A percentile compares a stretch with the other conserved stretches of the same genome.
Conservation (phyloP, 35 echinoderm and acorn worm species). For the Apostichopus californicus region DNA sequence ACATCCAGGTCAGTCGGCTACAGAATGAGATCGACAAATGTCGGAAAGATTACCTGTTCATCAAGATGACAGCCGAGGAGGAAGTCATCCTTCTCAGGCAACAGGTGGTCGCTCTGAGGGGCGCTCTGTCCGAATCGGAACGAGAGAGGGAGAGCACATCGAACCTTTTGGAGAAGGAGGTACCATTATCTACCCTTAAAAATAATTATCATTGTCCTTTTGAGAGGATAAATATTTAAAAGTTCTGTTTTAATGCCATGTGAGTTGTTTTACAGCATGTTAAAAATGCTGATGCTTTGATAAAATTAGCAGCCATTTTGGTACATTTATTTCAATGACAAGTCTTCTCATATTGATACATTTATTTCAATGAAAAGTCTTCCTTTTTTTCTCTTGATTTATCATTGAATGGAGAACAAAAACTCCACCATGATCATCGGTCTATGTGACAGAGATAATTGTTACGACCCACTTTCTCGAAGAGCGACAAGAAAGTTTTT, state of each 20-base stretch:
- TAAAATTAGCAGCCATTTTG: neutral
- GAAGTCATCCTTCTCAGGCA: conserved; percentile 96
- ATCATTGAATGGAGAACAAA: too few relatives aligned
- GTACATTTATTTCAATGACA: too few relatives aligned
- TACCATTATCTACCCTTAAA: conserved; percentile 1
- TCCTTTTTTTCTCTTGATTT: too few relatives aligned
- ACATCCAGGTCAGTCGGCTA: conserved; percentile 15
- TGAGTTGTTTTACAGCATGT: neutral
- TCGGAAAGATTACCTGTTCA: conserved; percentile 81
- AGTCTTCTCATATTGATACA: too few relatives aligned
- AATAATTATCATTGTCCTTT: neutral
- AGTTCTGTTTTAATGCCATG: neutral
- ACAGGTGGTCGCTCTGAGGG: conserved; percentile 80
- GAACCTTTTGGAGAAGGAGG: conserved; percentile 93
- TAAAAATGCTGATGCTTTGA: neutral
- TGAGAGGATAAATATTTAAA: neutral
- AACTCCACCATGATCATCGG: too few relatives aligned
- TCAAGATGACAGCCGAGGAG: conserved; percentile 94
- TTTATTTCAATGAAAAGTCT: too few relatives aligned
- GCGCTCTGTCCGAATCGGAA: conserved; percentile 82
- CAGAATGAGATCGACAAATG: conserved; percentile 73
- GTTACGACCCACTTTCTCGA: too few relatives aligned
- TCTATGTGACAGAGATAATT: too few relatives aligned
- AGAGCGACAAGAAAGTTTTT: too few relatives aligned
- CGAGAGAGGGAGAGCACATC: conserved; percentile 76